Base-by-base conservation (phyloP, 2,113 vertebrate genomes). In the Crotalus horridus region DNA sequence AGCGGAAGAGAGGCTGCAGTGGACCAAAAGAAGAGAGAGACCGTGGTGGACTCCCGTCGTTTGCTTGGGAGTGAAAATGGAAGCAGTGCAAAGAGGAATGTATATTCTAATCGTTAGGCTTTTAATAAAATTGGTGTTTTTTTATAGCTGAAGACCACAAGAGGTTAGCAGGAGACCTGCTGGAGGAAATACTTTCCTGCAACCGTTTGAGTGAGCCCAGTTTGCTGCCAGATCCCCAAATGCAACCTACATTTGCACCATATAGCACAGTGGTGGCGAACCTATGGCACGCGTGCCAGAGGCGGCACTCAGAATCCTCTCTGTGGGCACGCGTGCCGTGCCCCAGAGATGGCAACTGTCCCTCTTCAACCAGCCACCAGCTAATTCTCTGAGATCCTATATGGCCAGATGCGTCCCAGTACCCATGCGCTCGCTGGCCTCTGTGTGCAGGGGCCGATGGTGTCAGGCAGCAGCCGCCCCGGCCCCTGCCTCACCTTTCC, bases 81-180 rank as follows among this genome's bases (percentile, higher is more conserved):
- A n/a, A 6, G 46, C 33, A 26, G 10, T 11, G 21, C 12, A 4
- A 46, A 29, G 46, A 46, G 33, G 20, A 74, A 26, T 23, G 88
- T 61, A 81, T 93, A 87, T 59, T 61, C 55, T 61, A 20, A 86
- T 61, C 7, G 88, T 92, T 88, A 92, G 56, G 61, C 58, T 87
- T 93, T 87, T 93, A 93, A 93, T 88, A 89, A 93, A 93, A 90
- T 61, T 15, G 91, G 55, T 56, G 85, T 48, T 26, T 64, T 90
- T 54, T 23, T 74, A 61, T 20, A 86, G 17, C 29, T 17, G 21
- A 51, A 39, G 17, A 15, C 24, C 29, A n/a, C 6, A 1, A 1
- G 24, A 48, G 88, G 48, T n/a, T 46, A 15, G 13, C 29, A 33
- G 9, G 10, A 13, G 58, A 56, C 21, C 12, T 8, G 74, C 23